Conservation (phyloP, 2,888 invertebrate genomes). For the Saturnia japonica region DNA sequence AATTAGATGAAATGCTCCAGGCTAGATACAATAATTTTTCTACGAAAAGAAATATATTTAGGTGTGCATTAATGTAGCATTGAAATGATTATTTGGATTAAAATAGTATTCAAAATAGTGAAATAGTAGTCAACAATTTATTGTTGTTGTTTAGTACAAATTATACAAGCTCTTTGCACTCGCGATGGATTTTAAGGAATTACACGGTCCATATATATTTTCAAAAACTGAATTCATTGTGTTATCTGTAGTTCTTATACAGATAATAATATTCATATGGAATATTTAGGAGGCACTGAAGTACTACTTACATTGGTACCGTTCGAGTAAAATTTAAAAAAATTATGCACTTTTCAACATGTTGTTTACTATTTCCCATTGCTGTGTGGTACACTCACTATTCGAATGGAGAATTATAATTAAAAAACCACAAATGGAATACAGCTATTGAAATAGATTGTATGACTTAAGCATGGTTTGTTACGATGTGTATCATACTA, state of each 20-base stretch:
- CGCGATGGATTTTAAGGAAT: neutral
- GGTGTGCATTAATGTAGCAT: conserved; percentile 26
- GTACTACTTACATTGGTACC: neutral
- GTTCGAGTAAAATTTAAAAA: neutral
- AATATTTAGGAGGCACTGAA: neutral
- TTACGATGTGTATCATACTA: conserved; percentile 10
- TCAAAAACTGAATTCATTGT: neutral
- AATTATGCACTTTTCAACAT: neutral
- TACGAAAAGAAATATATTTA: conserved; percentile 37
- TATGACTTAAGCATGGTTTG: neutral
- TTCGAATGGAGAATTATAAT: neutral
- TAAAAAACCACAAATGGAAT: neutral
- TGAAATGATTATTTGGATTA: neutral
- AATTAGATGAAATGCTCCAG: conserved; percentile 49
- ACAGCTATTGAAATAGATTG: neutral
- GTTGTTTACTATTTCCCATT: neutral
- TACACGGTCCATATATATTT: neutral
- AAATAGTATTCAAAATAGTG: too few species aligned
- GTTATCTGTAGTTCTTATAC: neutral
- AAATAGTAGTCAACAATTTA: too few species aligned
- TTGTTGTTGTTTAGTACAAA: too few species aligned
- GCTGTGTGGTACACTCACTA: neutral
- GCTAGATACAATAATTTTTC: conserved; percentile 45
- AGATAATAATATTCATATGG: neutral
- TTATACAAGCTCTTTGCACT: conserved; percentile 8